Percentiles rank a stretch among this genome's conserved stretches.
These are phyloP conservation scores for Proisotoma minuta DNA, from an alignment of 2,888 invertebrate genomes.

Conservation along the genomic window DNA sequence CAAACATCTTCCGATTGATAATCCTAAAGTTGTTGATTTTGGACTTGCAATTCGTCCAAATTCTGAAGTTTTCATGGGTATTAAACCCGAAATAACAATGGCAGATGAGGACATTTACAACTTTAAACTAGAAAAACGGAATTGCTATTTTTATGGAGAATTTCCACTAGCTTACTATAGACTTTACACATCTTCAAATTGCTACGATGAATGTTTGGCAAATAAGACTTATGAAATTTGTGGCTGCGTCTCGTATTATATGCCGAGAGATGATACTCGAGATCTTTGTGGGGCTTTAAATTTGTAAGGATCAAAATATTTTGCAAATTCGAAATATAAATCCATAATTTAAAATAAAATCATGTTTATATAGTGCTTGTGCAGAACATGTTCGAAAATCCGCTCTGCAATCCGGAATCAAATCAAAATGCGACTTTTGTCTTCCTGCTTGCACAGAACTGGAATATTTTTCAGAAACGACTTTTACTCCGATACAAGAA, in stretches of 20 bases:
- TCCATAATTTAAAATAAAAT: neutral
- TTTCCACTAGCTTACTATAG: slow-evolving; percentile 29
- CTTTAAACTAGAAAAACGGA: slow-evolving; percentile 29
- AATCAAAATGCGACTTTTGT: slow-evolving; percentile 27
- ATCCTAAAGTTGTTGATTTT: slow-evolving; percentile 30
- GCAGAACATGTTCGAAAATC: neutral
- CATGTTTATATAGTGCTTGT: neutral
- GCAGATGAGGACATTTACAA: slow-evolving; percentile 23
- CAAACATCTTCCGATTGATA: slow-evolving; percentile 32
- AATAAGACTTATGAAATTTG: slow-evolving; percentile 28
- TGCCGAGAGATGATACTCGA: slow-evolving; percentile 36
- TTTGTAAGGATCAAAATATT: slow-evolving; percentile 32
- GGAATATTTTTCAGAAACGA: slow-evolving; percentile 34
- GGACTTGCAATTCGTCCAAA: slow-evolving; percentile 26
- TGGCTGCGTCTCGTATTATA: slow-evolving; percentile 38
- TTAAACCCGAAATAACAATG: slow-evolving; percentile 26
- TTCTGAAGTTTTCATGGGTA: slow-evolving; percentile 30
- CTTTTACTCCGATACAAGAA: slow-evolving; percentile 26
- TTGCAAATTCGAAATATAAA: slow-evolving; percentile 35
- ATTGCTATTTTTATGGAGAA: slow-evolving; percentile 42
- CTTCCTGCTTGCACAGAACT: slow-evolving; percentile 33
- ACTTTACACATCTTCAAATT: slow-evolving; percentile 39
- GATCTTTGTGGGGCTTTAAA: slow-evolving; percentile 33
- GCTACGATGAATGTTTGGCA: slow-evolving; percentile 41
- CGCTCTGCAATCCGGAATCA: slow-evolving; percentile 25